Base-by-base conservation (phyloP, 2,113 vertebrate genomes). In the Lepidothrix coronata region DNA sequence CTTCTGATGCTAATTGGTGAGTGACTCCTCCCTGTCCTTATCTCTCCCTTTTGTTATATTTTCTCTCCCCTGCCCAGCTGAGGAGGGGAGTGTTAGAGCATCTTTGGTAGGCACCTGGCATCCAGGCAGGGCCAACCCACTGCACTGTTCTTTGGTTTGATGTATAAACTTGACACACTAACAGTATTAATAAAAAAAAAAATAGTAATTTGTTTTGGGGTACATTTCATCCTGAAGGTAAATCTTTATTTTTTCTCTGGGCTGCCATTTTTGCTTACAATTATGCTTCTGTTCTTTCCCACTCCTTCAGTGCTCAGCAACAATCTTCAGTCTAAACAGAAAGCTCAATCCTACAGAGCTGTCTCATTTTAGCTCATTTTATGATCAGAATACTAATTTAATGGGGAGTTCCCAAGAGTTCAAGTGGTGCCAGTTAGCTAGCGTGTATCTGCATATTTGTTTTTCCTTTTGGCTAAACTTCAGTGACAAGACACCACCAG, bases 101-200 rank as follows among this genome's bases (percentile, higher is more conserved):
- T 11, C 24, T 46, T 41, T 79, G 16, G 24, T 52, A 24, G 6
- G 6, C 9, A 14, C 16, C 8, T 30, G 23, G 12, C 48, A 21
- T 52, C 24, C 33, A 17, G 1, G 4, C 19, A 59, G 9, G 16
- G 25, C 21, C 44, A 77, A 24, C 0, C 0, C 5, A 18, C 5
- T 24, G 21, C 14, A 15, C 17, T 67, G 15, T 65, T 23, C 8
- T 72, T 67, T n/a, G 7, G 11, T 72, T 75, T 37, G 20, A 63
- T 0, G 0, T 24, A n/a, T 18, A 62, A 85, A 83, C 22, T 24
- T 68, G 14, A 67, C n/a, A 6, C 22, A 51, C 7, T 54, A 46
- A 2, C 24, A 67, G 20, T 2, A 35, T 30, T 33, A 81, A 46
- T 39, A 9, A 43, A 19, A 51, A 43, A 28, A 39, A 11, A 46